phyloP scores from a whole-genome alignment of 2,113 vertebrate species.

The Numenius arquata region DNA sequence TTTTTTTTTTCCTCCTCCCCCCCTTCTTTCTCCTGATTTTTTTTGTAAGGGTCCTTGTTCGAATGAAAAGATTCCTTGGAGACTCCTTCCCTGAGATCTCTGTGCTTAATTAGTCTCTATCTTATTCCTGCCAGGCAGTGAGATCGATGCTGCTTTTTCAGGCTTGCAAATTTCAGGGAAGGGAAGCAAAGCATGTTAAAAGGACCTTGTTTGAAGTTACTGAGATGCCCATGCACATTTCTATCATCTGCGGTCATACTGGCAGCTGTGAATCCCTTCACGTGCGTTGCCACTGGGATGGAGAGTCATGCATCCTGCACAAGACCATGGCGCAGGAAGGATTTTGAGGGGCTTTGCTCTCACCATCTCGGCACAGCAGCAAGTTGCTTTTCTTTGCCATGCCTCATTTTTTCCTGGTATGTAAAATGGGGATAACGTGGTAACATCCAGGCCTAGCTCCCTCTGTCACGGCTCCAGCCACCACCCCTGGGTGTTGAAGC shows the following conservation, averaged over 20 bases:
- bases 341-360: background rate
- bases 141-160: background rate
- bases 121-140: background rate
- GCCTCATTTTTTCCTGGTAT: background rate
- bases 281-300: rapidly evolving
- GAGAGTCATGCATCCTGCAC: rapidly evolving
- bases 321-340: rapidly evolving
- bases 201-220: background rate
- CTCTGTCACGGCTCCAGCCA: background rate
- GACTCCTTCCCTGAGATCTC: background rate
- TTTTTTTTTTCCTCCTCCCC: background rate
- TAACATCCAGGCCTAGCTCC: background rate
- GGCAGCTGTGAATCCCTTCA: background rate
- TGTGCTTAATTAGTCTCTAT: background rate
- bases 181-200: background rate
- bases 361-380: background rate
- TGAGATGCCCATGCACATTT: background rate
- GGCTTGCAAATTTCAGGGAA: background rate
- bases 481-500: background rate
- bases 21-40: background rate
- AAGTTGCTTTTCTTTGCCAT: background rate
- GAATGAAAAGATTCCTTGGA: background rate
- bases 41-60: background rate
- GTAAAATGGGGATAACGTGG: background rate
- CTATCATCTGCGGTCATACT: background rate